Conservation (phyloP, 2,113 vertebrate species). For the Crotalus viridis region DNA sequence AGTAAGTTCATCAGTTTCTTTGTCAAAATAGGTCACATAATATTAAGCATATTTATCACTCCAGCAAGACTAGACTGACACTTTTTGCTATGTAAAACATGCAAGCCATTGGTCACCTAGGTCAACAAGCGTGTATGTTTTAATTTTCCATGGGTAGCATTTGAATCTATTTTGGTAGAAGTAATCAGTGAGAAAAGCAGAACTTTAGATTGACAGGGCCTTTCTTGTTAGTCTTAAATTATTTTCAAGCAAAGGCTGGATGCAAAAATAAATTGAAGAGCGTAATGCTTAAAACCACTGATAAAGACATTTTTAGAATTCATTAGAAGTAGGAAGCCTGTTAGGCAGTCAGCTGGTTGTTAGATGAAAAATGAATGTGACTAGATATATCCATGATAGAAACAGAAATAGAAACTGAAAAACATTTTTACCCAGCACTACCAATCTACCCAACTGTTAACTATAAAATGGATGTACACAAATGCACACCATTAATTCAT, state of each 20-base stretch:
- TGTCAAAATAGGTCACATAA: neutral
- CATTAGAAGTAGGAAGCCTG: neutral
- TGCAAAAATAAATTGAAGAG: neutral
- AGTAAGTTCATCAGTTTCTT: neutral
- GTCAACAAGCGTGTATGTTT: neutral
- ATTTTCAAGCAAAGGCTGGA: neutral
- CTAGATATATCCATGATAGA: neutral
- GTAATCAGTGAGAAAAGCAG: neutral
- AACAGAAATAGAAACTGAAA: neutral
- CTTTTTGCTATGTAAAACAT: neutral
- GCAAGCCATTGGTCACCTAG: neutral
- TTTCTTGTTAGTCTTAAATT: neutral
- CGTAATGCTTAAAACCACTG: neutral
- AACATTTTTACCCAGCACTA: neutral
- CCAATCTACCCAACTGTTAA: neutral
- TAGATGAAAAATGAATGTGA: neutral
- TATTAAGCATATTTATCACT: neutral
- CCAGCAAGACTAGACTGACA: neutral
- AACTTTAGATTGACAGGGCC: neutral
- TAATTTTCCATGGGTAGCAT: neutral
- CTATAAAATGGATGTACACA: neutral
- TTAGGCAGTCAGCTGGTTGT: neutral
- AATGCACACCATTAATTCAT: neutral
- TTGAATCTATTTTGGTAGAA: neutral
- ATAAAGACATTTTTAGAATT: neutral